Evolutionary conservation across 2,888 invertebrate genomes (phyloP).

Genomic region (Drosophila infuscata): DNA sequence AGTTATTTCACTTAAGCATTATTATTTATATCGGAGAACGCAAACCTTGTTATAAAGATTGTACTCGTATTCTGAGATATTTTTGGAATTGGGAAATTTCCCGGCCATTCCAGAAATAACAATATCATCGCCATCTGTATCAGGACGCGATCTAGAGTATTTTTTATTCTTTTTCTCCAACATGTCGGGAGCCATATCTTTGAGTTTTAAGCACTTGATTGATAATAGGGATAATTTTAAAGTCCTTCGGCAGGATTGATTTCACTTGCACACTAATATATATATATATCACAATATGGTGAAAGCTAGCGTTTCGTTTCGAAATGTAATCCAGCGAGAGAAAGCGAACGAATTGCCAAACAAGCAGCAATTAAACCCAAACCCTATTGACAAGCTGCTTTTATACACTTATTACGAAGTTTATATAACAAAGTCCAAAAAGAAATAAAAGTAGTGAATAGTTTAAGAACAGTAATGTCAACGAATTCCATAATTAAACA

Average conservation of each 20-base stretch:
- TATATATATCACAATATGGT: conserved; percentile 23
- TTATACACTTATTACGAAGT: conserved; percentile 33
- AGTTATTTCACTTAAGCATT: background rate
- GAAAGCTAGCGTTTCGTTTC: conserved; percentile 10
- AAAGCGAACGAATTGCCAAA: conserved; percentile 77
- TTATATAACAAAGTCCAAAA: conserved; percentile 71
- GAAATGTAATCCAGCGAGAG: conserved; percentile 42
- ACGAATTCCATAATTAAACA: conserved; percentile 61
- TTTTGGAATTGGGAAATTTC: conserved; percentile 88
- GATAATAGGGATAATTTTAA: conserved; percentile 8
- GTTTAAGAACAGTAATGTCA: conserved; percentile 51
- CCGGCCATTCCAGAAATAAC: conserved; percentile 88
- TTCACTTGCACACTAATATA: conserved; percentile 33
- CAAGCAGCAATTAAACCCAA: conserved; percentile 77
- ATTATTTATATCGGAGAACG: background rate
- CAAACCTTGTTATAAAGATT: conserved; percentile 87
- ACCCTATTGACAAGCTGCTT: conserved; percentile 38
- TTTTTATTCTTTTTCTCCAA: conserved; percentile 71
- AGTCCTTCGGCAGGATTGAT: conserved; percentile 9
- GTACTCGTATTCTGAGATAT: conserved; percentile 87
- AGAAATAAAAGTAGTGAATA: conserved; percentile 56
- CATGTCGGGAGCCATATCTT: conserved; percentile 56
- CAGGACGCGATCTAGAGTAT: conserved; percentile 77
- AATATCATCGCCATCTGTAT: conserved; percentile 86
- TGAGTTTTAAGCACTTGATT: conserved; percentile 30